Percentiles rank a stretch among this genome's conserved stretches.
phyloP scores from a whole-genome alignment of 2,113 vertebrate genomes.

The Rousettus leschenaultii region DNA sequence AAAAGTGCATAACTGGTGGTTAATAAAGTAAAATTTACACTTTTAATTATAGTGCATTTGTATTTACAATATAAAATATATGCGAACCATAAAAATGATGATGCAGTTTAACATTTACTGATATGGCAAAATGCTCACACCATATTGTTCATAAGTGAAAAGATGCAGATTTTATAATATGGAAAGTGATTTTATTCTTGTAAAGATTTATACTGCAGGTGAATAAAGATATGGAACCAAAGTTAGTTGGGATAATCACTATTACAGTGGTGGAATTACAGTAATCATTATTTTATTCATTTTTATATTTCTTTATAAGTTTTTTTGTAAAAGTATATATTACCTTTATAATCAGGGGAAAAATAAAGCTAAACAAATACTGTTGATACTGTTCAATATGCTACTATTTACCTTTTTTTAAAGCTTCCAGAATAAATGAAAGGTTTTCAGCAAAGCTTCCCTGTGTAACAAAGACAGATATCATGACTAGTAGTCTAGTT shows the following conservation, averaged over 20 bases:
- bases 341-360: neutral
- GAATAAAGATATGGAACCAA: conserved; percentile 6
- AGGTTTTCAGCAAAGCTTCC: conserved; percentile 98
- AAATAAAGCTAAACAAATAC: neutral
- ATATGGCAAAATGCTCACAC: neutral
- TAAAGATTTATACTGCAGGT: neutral
- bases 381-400: neutral
- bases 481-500: neutral
- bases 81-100: neutral
- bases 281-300: neutral
- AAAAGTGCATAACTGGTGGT: neutral
- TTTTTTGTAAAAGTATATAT: neutral
- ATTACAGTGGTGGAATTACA: neutral
- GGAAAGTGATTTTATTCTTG: neutral
- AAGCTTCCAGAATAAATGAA: conserved; percentile 92
- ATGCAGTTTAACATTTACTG: neutral
- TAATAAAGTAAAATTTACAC: neutral
- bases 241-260: neutral
- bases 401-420: conserved; percentile 90
- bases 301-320: neutral
- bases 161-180: neutral
- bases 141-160: neutral
- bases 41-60: neutral
- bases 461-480: conserved; percentile 76
- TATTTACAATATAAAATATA: neutral